Evolutionary conservation across 2,797 vertebrate species (phyloP).

Genomic region (Pangasius larnaudii): DNA sequence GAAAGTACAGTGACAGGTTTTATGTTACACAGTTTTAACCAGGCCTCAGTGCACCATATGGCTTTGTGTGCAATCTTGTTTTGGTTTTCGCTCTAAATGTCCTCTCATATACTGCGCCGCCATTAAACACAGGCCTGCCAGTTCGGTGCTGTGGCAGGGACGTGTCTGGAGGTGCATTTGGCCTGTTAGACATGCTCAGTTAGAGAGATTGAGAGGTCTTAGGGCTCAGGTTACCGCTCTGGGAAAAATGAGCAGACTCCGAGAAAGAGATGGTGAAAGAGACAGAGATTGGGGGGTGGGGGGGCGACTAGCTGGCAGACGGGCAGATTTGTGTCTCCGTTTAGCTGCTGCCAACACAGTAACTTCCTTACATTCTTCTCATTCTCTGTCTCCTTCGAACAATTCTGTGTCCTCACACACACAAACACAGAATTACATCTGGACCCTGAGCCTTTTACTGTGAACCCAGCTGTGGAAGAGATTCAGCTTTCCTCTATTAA

Average conservation of each 20-base stretch:
- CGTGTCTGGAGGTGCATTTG: conserved; percentile 69
- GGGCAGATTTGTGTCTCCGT: conserved; percentile 31
- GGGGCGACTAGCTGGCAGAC: conserved; percentile 20
- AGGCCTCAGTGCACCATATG: conserved; percentile 43
- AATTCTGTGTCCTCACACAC: conserved; percentile 57
- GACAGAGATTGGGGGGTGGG: neutral
- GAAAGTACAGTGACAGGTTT: conserved; percentile 19
- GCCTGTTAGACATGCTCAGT: conserved; percentile 73
- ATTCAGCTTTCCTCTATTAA: neutral
- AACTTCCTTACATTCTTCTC: conserved; percentile 73
- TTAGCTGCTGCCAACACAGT: conserved; percentile 21
- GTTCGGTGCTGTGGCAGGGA: conserved; percentile 55
- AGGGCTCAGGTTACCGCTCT: conserved; percentile 72
- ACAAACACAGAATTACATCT: conserved; percentile 41
- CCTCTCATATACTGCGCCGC: conserved; percentile 48
- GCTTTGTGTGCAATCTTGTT: conserved; percentile 43
- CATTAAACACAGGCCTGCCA: conserved; percentile 40
- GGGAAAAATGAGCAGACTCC: conserved; percentile 70
- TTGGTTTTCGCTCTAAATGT: conserved; percentile 30
- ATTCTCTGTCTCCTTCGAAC: conserved; percentile 66
- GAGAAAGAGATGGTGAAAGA: conserved; percentile 39
- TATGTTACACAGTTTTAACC: conserved; percentile 24
- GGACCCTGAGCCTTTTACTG: neutral
- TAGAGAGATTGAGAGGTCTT: conserved; percentile 60
- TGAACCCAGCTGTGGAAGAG: neutral